Conservation (phyloP, 2,888 invertebrate species). For the Oscheius sp. region DNA sequence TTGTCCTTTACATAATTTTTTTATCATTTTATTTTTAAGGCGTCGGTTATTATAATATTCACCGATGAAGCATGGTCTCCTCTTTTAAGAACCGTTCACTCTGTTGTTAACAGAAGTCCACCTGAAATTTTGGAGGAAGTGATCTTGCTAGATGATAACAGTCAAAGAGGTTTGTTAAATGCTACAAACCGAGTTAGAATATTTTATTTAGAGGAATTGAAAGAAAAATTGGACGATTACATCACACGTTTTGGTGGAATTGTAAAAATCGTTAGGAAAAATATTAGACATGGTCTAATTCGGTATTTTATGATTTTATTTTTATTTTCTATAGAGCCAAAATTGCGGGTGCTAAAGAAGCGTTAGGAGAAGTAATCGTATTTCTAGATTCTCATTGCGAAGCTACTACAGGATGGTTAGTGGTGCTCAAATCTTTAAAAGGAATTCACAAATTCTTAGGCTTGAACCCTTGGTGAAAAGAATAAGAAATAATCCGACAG, state of each 20-base stretch:
- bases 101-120: slow-evolving; percentile 83
- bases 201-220: slow-evolving; percentile 76
- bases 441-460: slow-evolving; percentile 80
- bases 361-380: slow-evolving; percentile 81
- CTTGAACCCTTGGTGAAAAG: slow-evolving; percentile 87
- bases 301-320: slow-evolving; percentile 74
- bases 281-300: slow-evolving; percentile 85
- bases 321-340: slow-evolving; percentile 34
- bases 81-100: slow-evolving; percentile 81
- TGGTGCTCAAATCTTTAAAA: slow-evolving; percentile 36
- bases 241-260: slow-evolving; percentile 74
- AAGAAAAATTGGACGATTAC: slow-evolving; percentile 83
- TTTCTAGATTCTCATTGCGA: slow-evolving; percentile 94
- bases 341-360: slow-evolving; percentile 79
- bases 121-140: slow-evolving; percentile 84
- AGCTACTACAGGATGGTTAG: slow-evolving; percentile 80
- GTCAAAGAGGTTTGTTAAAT: slow-evolving; percentile 74
- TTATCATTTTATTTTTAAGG: no score
- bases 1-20: not conserved
- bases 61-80: slow-evolving; percentile 89
- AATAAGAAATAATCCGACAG: slow-evolving; percentile 82
- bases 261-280: slow-evolving; percentile 81
- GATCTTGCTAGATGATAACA: slow-evolving; percentile 92
- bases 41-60: slow-evolving; percentile 79
- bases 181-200: not conserved